Conservation (phyloP, 2,797 vertebrate genomes). For the Esox lucius region DNA sequence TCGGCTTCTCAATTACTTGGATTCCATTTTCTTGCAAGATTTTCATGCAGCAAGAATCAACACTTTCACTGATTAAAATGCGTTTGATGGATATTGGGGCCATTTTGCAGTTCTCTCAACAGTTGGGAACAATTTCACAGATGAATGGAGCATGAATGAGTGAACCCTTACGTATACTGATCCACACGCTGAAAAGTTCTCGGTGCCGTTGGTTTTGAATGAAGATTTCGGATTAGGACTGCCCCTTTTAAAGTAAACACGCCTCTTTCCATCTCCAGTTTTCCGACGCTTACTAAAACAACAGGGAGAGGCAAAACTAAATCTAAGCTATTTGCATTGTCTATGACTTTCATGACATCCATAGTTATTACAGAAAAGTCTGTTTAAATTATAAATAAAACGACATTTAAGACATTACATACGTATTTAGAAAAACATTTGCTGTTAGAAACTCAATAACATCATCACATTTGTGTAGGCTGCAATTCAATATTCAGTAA, state of each 20-base stretch:
- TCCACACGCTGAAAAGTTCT: constrained; percentile 13
- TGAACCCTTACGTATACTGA: constrained; percentile 24
- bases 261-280: constrained; percentile 29
- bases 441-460: not conserved
- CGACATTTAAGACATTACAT: not conserved
- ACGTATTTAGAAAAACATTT: not conserved
- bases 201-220: constrained; percentile 56
- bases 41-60: constrained; percentile 86
- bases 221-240: constrained; percentile 23
- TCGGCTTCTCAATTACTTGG: constrained; percentile 83
- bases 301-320: not conserved
- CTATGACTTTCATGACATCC: too few species aligned
- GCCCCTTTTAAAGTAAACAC: constrained; percentile 37
- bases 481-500: not conserved
- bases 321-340: not conserved
- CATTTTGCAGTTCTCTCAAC: constrained; percentile 65
- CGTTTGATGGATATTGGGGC: constrained; percentile 77
- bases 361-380: not conserved
- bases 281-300: not conserved
- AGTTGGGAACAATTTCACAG: constrained; percentile 3
- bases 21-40: constrained; percentile 87
- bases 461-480: not conserved
- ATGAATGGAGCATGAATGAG: constrained; percentile 7
- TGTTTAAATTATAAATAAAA: not conserved
- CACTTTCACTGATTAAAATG: constrained; percentile 88